Evolutionary conservation across 2,888 invertebrate genomes (phyloP).

Genomic region (Caenorhabditis sp.): DNA sequence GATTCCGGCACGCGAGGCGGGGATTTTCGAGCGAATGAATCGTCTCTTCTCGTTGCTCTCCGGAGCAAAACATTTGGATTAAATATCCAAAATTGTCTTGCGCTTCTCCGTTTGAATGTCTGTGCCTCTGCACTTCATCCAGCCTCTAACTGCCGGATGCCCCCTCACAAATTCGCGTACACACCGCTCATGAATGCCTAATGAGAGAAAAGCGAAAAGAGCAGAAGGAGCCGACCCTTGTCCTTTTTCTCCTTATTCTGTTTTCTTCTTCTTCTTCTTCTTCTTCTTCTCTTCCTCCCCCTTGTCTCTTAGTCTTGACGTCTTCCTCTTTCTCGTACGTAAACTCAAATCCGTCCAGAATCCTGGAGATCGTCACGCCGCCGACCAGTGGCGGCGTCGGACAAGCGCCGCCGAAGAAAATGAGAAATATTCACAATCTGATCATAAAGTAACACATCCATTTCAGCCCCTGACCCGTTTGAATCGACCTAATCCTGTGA

Average conservation of each 20-base stretch:
- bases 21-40: not conserved
- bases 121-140: conserved; percentile 5
- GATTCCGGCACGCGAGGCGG: conserved; percentile 15
- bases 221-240: conserved; percentile 19
- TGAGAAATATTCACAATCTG: conserved; percentile 67
- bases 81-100: conserved; percentile 40
- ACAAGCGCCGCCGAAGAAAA: conserved; percentile 41
- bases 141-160: conserved; percentile 1
- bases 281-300: conserved; percentile 5
- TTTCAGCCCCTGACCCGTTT: not conserved
- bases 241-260: conserved; percentile 17
- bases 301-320: not conserved
- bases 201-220: conserved; percentile 28
- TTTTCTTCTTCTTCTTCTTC: conserved; percentile 26
- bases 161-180: conserved; percentile 12
- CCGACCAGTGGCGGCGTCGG: conserved; percentile 20
- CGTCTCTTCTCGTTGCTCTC: not conserved
- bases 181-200: conserved; percentile 51
- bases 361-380: conserved; percentile 42
- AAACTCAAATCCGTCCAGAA: conserved; percentile 11
- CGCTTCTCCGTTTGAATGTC: conserved; percentile 9
- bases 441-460: conserved; percentile 58
- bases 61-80: conserved; percentile 49
- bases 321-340: conserved; percentile 10
- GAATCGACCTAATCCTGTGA: not conserved